Evolutionary conservation across 92 coral and sea anemone genomes (phyloP).

Genomic region (Zoanthus solanderi): DNA sequence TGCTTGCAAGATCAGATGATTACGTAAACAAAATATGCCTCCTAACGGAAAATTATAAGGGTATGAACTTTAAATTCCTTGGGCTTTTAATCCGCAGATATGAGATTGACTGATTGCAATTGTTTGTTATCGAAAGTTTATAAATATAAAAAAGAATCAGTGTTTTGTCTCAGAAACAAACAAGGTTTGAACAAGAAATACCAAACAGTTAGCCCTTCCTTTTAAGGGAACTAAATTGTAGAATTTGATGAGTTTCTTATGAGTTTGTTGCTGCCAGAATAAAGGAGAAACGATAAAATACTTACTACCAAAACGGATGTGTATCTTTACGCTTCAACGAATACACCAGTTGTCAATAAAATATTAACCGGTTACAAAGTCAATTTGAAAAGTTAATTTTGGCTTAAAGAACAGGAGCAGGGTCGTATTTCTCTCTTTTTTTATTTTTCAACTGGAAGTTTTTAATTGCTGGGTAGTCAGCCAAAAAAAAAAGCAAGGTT

Average conservation of each 20-base stretch:
- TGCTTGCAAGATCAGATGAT: not conserved
- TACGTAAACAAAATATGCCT: not conserved
- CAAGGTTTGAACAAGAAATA: not conserved
- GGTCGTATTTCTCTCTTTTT: not conserved
- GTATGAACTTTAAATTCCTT: not conserved
- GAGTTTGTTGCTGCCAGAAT: not conserved
- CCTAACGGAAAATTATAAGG: not conserved
- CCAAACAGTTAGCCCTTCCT: not conserved
- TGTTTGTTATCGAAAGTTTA: too few relatives aligned
- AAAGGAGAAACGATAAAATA: not conserved
- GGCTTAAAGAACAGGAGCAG: not conserved
- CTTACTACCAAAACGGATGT: not conserved
- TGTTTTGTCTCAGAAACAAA: not conserved
- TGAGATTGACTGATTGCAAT: too few relatives aligned
- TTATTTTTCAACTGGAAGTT: not conserved
- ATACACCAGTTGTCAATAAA: constrained; percentile 30
- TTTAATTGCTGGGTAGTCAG: not conserved
- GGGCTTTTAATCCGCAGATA: too few relatives aligned
- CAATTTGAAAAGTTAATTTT: constrained; percentile 13
- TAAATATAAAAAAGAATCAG: too few relatives aligned
- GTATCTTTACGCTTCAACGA: constrained; percentile 15
- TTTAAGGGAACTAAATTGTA: not conserved
- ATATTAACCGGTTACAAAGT: constrained; percentile 43
- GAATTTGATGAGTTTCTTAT: not conserved
- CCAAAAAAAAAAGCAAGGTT: too few relatives aligned